Evolutionary conservation across 2,888 invertebrate species (phyloP).

Genomic region (Morpho helenor): DNA sequence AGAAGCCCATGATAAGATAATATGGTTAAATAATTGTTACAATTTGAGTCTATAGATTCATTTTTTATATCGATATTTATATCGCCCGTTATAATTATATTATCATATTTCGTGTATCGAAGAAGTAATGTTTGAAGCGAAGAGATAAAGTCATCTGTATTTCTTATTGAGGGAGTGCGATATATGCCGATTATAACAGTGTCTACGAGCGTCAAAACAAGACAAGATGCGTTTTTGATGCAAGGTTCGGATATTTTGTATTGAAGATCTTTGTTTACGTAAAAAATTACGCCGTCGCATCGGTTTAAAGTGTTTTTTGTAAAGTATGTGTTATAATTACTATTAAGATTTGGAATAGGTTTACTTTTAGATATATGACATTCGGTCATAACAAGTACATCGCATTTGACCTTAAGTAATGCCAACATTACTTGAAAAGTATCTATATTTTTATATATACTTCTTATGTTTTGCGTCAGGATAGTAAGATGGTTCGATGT

Average conservation of each 20-base stretch:
- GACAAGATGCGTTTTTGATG: no score
- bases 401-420: neutral
- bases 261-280: no score
- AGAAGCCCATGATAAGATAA: slow-evolving; percentile 21
- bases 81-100: neutral
- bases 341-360: neutral
- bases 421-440: neutral
- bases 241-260: no score
- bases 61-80: slow-evolving; percentile 11
- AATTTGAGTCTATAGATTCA: slow-evolving; percentile 15
- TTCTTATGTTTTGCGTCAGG: slow-evolving; percentile 6
- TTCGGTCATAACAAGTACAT: neutral
- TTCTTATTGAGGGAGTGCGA: neutral
- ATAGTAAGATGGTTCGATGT: slow-evolving; percentile 1
- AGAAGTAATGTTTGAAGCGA: neutral
- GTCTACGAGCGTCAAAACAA: neutral
- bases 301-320: no score
- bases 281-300: no score
- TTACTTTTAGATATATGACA: neutral
- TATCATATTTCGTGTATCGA: neutral
- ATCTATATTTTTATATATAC: neutral
- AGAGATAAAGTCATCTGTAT: neutral
- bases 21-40: slow-evolving; percentile 16
- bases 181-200: neutral
- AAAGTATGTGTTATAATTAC: no score